Base-by-base conservation (phyloP, 2,888 invertebrate genomes). In the Lysandra coridon region DNA sequence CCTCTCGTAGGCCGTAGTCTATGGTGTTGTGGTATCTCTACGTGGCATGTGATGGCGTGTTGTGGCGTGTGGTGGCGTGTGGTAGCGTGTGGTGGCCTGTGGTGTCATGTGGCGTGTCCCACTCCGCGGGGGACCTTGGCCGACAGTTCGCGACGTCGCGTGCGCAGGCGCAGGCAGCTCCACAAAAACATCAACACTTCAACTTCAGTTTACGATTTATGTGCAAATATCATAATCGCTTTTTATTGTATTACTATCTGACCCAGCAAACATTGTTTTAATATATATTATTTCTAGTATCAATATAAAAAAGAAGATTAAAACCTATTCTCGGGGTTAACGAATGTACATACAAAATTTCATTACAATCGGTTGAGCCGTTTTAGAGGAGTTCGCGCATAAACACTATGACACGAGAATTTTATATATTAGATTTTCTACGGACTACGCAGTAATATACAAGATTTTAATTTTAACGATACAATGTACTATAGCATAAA, bases 171-270 rank as follows among this genome's bases (percentile, higher is more conserved):
- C n/a, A 23, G 23, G 75, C 75, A 49, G 3, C 23, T 10, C 44
- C n/a, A 74, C 74, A 74, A 44, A 44, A 74, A 74, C 74, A 74
- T 44, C 74, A 74, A n/a, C 74, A 74, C 74, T 74, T 74, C 74
- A 74, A 44, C 40, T 74, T 40, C n/a, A 40, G 40, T 23, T 49
- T 60, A 64, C 30, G 44, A 69, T 69, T 69, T 69, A 69, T 33
- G 10, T 14, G 33, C 33, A 69, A 69, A 69, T 33, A 37, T 62
- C 33, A 14, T 69, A 14, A 14, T 14, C 64, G 64, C 64, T 30
- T 10, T 64, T 1, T 64, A 64, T 64, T 23, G 2, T 62, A 23
- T 12, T 30, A 64, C 23, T 62, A 2, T 23, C 5, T n/a, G n/a
- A 23, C 23, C 23, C 23, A 23, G 23, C 23, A 23, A 23, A 23